A percentile compares a stretch with the other conserved stretches of the same genome.
These are phyloP conservation scores for Sparus aurata DNA, from an alignment of 2,797 vertebrate genomes.

Conservation along the genomic window DNA sequence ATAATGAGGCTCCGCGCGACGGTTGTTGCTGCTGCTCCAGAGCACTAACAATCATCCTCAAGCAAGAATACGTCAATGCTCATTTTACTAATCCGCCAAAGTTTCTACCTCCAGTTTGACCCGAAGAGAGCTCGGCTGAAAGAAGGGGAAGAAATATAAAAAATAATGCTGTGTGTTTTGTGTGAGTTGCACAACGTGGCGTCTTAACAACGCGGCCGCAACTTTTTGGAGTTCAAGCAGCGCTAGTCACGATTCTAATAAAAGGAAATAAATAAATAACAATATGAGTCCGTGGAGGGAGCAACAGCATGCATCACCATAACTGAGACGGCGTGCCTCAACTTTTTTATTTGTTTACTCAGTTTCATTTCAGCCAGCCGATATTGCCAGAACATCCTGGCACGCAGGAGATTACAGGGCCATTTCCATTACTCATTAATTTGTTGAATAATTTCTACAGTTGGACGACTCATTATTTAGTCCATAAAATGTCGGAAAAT, in stretches of 20 bases:
- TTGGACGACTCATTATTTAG: neutral
- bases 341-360: neutral
- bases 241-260: neutral
- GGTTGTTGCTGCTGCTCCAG: conserved; percentile 41
- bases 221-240: neutral
- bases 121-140: neutral
- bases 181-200: neutral
- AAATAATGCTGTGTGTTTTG: neutral
- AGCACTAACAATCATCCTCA: conserved; percentile 57
- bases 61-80: conserved; percentile 46
- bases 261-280: conserved; percentile 6
- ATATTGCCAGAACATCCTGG: neutral
- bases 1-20: conserved; percentile 59
- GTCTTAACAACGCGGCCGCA: neutral
- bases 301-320: neutral
- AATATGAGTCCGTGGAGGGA: neutral
- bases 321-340: no score
- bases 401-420: neutral
- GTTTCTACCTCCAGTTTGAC: conserved; percentile 21
- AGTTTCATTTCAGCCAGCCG: neutral
- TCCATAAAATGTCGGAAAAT: no score
- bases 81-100: conserved; percentile 47
- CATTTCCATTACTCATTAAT: neutral
- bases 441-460: neutral
- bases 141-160: neutral